phyloP scores from a whole-genome alignment of 2,797 vertebrate genomes.

The Capromys pilorides region DNA sequence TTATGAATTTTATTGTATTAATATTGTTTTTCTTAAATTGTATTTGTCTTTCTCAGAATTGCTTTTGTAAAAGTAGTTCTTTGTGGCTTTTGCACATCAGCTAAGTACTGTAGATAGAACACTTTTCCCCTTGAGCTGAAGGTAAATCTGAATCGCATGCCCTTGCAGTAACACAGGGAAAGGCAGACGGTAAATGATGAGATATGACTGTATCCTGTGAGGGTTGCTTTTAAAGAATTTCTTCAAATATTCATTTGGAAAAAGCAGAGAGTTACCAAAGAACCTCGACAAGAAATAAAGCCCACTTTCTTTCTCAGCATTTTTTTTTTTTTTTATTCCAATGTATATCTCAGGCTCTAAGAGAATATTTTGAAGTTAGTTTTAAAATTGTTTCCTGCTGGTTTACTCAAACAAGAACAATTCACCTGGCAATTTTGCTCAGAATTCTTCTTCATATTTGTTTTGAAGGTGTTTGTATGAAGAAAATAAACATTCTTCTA shows the following conservation, averaged over 20 bases:
- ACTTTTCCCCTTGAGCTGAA: background rate
- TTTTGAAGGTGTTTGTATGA: conserved; percentile 42
- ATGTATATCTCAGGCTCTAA: background rate
- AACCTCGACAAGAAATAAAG: conserved; percentile 37
- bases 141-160: background rate
- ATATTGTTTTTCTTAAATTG: background rate
- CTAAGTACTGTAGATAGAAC: background rate
- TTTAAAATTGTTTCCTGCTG: conserved; percentile 45
- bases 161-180: background rate
- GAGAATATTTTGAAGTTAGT: conserved; percentile 40
- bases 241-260: background rate
- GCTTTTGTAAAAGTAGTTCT: background rate
- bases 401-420: conserved; percentile 53
- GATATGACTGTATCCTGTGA: background rate
- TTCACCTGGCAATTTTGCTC: conserved; percentile 35
- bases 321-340: background rate
- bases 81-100: background rate
- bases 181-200: background rate
- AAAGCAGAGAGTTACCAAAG: conserved; percentile 28
- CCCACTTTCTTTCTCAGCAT: conserved; percentile 30
- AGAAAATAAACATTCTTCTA: conserved; percentile 49
- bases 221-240: background rate
- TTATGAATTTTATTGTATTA: background rate
- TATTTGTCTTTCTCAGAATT: background rate
- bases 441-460: conserved; percentile 53